phyloP scores from a whole-genome alignment of 2,113 vertebrate genomes.

The Echinops telfairi region DNA sequence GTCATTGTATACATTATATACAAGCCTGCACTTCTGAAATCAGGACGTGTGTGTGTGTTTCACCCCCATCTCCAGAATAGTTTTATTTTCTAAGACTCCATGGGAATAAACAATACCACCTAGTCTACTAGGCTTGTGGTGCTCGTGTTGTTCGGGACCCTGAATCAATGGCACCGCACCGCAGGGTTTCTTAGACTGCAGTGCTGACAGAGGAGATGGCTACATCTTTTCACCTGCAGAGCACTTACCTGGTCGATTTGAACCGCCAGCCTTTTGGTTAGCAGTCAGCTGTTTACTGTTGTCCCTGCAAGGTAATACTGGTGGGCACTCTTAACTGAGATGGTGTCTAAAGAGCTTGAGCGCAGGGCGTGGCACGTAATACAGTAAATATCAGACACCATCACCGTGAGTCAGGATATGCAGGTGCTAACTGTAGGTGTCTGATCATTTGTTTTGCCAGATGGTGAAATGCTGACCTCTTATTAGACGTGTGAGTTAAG shows the following conservation, averaged over 20 bases:
- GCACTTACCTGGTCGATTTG: background rate
- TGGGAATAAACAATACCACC: background rate
- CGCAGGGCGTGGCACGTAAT: background rate
- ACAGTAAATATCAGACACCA: background rate
- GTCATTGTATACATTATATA: background rate
- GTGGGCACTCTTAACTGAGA: constrained; percentile 17
- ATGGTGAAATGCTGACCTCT: background rate
- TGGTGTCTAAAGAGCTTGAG: background rate
- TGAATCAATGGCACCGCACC: background rate
- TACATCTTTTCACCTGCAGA: background rate
- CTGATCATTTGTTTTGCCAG: constrained; percentile 4
- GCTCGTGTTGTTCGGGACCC: too few relatives aligned
- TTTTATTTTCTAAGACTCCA: constrained; percentile 23
- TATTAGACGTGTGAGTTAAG: background rate
- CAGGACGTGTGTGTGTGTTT: background rate
- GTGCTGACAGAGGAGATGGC: background rate
- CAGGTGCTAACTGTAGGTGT: background rate
- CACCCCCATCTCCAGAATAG: background rate
- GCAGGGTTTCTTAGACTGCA: background rate
- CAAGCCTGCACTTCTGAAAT: background rate
- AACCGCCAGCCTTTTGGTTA: background rate
- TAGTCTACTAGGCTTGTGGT: background rate
- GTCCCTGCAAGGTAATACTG: too few relatives aligned
- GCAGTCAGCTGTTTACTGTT: background rate
- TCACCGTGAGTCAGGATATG: background rate